Evolutionary conservation across 1,140 invertebrate species (phyloP), one percentile per base, ranked within the genome.

Genomic region (Danaus plexippus): DNA sequence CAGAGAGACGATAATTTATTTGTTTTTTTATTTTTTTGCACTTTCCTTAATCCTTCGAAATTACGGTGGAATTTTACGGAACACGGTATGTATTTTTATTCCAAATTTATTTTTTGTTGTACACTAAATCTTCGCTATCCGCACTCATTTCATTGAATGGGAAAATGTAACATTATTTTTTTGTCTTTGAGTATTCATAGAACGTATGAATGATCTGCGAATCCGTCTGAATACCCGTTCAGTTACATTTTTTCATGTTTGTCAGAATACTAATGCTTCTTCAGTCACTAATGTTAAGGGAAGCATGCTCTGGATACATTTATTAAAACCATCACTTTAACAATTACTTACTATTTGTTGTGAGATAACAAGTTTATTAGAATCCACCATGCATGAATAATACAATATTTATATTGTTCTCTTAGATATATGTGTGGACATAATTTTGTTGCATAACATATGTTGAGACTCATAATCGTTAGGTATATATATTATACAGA

Each of bases 61-160:
- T 61, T 67, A 74, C 68, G 69, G 69, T 66, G 73, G 71, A 75
- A 68, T 67, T 15, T 61, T 73, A 72, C 63, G 59, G 57, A 68
- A 73, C 68, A 82, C 71, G 80, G 83, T 86, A 86, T 70, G 83
- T 86, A 86, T 85, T 70, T 73, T 73, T 68, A 52, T 61, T 63
- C 71, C 64, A 83, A 82, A 76, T 72, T 53, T 55, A 40, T 54
- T 70, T 67, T 66, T 71, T 81, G 67, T 78, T 73, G 73, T 80
- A 80, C 83, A 86, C 83, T 66, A 61, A 72, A 69, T 60, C 74
- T 74, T 73, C 71, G 66, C 66, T 70, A 48, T 60, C 71, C 70
- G 80, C 82, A 85, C 82, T 81, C 77, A 75, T 80, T 70, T 70
- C 67, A 57, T 45, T 50, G 15, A 15, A 15, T 67, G 69, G 69